Evolutionary conservation across 2,113 vertebrate genomes (phyloP), one percentile per base, ranked within the genome.

Genomic region (Gymnogyps californianus): DNA sequence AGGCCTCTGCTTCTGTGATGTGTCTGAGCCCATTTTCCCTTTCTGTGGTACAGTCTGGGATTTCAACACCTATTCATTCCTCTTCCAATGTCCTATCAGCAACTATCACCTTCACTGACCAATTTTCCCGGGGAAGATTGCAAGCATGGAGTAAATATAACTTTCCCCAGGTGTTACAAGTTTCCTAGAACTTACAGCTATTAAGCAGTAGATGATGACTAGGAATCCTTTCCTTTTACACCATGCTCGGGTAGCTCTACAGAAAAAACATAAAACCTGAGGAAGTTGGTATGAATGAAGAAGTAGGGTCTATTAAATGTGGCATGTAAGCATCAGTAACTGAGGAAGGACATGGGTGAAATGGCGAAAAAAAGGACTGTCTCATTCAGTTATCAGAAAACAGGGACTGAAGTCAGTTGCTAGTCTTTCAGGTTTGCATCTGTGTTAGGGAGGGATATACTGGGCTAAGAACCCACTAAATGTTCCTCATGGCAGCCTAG

Each of bases 121-220:
- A 59, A 1, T 51, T 77, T 1, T 29, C 1, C 0, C 13, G 9
- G 9, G 11, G 1, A 79, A 1, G 10, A 62, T 52, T 88, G n/a
- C 31, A 72, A 14, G 17, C 28, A 31, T 15, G 22, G 17, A 52
- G 36, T 34, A 83, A 83, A 18, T 55, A 32, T 4, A 6, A 22
- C 19, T 77, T 83, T 64, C 5, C 9, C 16, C 2, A 47, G 26
- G 7, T 47, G 3, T 47, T 46, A 17, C 11, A 67, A 29, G 7
- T 71, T 58, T 72, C 14, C 16, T 54, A 61, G 57, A 75, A 86
- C 4, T 79, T 38, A 22, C 0, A 0, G 13, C 7, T 74, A 57
- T 32, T 76, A 79, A 79, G 16, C 16, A 65, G 38, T 4, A 77
- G n/a, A 21, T 17, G 17, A 25, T 77, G 22, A 31, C 8, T 14